These are phyloP conservation scores for Drosophila barbarae DNA, from an alignment of 2,888 invertebrate genomes.

Conservation along the genomic window DNA sequence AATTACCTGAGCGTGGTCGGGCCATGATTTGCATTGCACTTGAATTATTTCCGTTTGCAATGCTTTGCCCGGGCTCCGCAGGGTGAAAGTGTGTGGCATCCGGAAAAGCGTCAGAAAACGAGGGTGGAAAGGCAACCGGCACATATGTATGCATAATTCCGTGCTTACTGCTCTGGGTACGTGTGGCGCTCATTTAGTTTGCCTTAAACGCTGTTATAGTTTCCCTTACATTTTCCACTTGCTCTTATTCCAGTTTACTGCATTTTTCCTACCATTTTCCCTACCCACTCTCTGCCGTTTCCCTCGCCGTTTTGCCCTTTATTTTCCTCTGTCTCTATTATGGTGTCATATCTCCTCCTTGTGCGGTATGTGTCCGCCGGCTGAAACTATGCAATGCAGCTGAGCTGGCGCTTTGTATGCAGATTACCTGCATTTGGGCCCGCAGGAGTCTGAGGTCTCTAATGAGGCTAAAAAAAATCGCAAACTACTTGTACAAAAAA, in stretches of 20 bases:
- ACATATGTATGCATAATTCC: conserved; percentile 72
- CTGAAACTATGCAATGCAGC: conserved; percentile 32
- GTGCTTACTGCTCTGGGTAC: conserved; percentile 48
- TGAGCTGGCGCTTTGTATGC: conserved; percentile 53
- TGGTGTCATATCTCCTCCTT: conserved; percentile 47
- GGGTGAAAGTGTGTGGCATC: conserved; percentile 6
- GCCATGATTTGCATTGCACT: conserved; percentile 73
- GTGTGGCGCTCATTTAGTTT: conserved; percentile 69
- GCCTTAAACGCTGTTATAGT: conserved; percentile 60
- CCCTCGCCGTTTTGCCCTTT: background rate
- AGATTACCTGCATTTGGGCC: conserved; percentile 55
- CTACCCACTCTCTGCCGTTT: background rate
- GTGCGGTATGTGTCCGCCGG: conserved; percentile 48
- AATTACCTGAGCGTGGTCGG: conserved; percentile 67
- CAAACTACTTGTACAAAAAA: conserved; percentile 14
- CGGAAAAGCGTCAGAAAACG: conserved; percentile 12
- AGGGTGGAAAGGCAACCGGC: conserved; percentile 23
- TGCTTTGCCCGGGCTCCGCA: conserved; percentile 34
- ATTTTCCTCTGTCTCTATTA: conserved; percentile 42
- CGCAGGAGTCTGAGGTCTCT: conserved; percentile 39
- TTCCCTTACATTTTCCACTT: conserved; percentile 4
- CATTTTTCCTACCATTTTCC: conserved; percentile 1
- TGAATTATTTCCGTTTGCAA: conserved; percentile 70
- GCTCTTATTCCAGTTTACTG: conserved; percentile 1
- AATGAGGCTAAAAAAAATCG: conserved; percentile 52